A percentile compares a stretch with the other conserved stretches of the same genome.
These are phyloP conservation scores for Cherax destructor DNA, from an alignment of 1,140 invertebrate genomes.

Conservation along the genomic window DNA sequence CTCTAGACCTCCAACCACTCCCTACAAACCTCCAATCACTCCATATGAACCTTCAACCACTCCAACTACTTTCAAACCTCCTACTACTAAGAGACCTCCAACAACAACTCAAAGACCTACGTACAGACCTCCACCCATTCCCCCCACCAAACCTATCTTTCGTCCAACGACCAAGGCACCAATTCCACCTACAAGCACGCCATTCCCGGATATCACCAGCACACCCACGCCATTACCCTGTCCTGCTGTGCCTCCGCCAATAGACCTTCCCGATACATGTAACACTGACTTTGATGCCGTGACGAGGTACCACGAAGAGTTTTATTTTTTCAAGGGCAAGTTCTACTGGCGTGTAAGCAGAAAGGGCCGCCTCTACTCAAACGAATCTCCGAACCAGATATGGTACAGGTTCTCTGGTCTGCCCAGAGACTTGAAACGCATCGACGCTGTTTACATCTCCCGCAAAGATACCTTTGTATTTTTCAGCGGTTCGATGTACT, in stretches of 20 bases:
- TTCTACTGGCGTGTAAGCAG: constrained; percentile 76
- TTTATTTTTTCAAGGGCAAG: constrained; percentile 78
- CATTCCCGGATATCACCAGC: not conserved
- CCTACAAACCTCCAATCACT: constrained; percentile 75
- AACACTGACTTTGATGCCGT: constrained; percentile 76
- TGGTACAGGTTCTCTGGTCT: not conserved
- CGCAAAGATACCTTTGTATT: constrained; percentile 4
- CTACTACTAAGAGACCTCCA: not conserved
- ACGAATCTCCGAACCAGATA: constrained; percentile 83
- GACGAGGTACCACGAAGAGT: constrained; percentile 76
- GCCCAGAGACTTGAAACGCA: not conserved
- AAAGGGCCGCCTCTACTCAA: not conserved
- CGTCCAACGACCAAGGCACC: constrained; percentile 45
- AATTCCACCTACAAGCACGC: not conserved
- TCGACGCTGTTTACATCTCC: constrained; percentile 54
- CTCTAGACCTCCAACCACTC: constrained; percentile 73
- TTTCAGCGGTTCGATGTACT: constrained; percentile 38
- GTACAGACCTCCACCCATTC: not conserved
- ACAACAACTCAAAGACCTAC: constrained; percentile 22
- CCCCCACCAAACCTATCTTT: not conserved
- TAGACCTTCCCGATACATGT: constrained; percentile 69
- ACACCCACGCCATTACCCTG: not conserved
- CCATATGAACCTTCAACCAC: constrained; percentile 66
- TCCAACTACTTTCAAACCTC: constrained; percentile 73
- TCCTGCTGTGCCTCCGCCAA: not conserved